Conservation (phyloP, 2,797 vertebrate species). For the Cetoscarus ocellatus region DNA sequence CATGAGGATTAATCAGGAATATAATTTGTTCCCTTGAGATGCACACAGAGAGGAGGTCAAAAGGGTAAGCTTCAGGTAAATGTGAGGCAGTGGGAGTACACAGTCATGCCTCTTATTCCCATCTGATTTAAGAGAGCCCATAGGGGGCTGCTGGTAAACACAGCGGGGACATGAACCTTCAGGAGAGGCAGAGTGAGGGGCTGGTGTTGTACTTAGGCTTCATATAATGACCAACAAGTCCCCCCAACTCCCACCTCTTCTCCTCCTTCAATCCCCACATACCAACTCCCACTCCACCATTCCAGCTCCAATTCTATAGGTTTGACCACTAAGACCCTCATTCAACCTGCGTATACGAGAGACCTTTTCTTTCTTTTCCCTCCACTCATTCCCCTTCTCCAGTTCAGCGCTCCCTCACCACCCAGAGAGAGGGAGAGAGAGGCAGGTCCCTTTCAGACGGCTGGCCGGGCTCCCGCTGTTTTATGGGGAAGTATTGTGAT, state of each 20-base stretch:
- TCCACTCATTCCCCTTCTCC: conserved; percentile 60
- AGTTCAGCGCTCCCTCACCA: conserved; percentile 60
- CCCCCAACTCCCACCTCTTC: conserved; percentile 19
- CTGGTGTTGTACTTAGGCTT: conserved; percentile 73
- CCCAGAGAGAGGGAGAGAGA: conserved; percentile 41
- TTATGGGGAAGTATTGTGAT: conserved; percentile 82
- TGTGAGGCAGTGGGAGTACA: conserved; percentile 70
- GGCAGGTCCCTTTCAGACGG: conserved; percentile 70
- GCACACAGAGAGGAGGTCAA: conserved; percentile 71
- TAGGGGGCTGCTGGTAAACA: conserved; percentile 77
- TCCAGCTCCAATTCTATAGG: conserved; percentile 71
- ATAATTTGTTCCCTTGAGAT: conserved; percentile 64
- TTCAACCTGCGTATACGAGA: conserved; percentile 75
- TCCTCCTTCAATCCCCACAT: conserved; percentile 58
- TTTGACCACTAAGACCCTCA: conserved; percentile 75
- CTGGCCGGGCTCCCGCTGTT: conserved; percentile 75
- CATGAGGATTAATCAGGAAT: conserved; percentile 57
- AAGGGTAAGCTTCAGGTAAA: conserved; percentile 84
- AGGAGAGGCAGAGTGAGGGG: conserved; percentile 69
- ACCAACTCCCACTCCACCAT: conserved; percentile 67
- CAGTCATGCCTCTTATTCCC: conserved; percentile 72
- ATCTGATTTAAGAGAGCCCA: conserved; percentile 78
- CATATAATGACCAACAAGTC: conserved; percentile 74
- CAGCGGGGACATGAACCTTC: conserved; percentile 73
- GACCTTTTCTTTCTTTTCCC: conserved; percentile 57